Percentiles rank a stretch among this genome's conserved stretches.
These are phyloP conservation scores for Mizuhopecten yessoensis DNA, from an alignment of 1,140 invertebrate genomes.

Conservation along the genomic window DNA sequence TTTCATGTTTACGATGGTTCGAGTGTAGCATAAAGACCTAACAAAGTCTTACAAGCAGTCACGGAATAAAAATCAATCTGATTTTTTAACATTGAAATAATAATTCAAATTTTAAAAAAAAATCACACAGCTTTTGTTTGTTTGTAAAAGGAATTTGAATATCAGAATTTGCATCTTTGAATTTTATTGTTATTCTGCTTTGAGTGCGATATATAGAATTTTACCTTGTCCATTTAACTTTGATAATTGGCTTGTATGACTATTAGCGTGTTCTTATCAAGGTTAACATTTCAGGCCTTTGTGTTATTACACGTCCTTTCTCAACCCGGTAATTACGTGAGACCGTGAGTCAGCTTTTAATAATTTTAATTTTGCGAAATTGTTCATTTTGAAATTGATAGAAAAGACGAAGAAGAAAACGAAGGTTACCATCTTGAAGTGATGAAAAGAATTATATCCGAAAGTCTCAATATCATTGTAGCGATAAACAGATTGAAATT, in stretches of 20 bases:
- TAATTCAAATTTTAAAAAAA: neutral
- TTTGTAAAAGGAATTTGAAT: neutral
- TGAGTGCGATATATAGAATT: constrained; percentile 6
- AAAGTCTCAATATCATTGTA: constrained; percentile 28
- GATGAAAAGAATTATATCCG: neutral
- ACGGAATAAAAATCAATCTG: too few species aligned
- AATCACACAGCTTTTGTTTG: neutral
- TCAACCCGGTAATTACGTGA: neutral
- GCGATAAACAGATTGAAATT: neutral
- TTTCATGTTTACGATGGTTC: neutral
- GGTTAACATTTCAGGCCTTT: neutral
- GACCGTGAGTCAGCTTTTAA: neutral
- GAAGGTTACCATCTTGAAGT: neutral
- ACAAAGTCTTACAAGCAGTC: neutral
- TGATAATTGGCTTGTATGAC: constrained; percentile 20
- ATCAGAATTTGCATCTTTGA: neutral
- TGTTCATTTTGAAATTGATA: neutral
- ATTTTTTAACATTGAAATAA: neutral
- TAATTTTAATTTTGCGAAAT: constrained; percentile 18
- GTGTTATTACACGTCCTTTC: neutral
- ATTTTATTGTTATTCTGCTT: neutral
- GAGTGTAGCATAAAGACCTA: neutral
- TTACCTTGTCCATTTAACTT: constrained; percentile 6
- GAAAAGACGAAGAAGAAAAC: constrained; percentile 20
- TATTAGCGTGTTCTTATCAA: constrained; percentile 16